Evolutionary conservation across 2,888 invertebrate genomes (phyloP).

Genomic region (Pegoplata infirma): DNA sequence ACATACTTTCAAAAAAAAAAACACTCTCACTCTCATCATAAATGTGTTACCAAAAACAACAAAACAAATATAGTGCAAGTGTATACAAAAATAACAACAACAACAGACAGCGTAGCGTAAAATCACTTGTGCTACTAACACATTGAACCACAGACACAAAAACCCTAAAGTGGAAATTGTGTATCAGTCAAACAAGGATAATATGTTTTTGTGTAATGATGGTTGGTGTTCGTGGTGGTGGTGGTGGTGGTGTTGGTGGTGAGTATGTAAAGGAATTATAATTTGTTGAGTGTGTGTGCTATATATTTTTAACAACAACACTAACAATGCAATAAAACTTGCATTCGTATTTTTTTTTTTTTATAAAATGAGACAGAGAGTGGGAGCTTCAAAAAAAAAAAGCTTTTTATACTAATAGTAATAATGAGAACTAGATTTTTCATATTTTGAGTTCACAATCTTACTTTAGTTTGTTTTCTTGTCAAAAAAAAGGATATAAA

Average conservation of each 20-base stretch:
- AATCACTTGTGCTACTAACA: slow-evolving; percentile 62
- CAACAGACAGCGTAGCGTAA: slow-evolving; percentile 40
- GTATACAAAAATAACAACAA: slow-evolving; percentile 37
- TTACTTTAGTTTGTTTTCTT: slow-evolving; percentile 4
- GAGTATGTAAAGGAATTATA: too few relatives aligned
- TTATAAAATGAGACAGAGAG: too few relatives aligned
- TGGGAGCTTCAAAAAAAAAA: too few relatives aligned
- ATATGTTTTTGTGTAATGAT: slow-evolving; percentile 24
- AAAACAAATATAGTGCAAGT: slow-evolving; percentile 51
- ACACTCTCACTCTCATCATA: slow-evolving; percentile 49
- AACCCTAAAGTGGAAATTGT: slow-evolving; percentile 38
- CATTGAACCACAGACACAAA: slow-evolving; percentile 61
- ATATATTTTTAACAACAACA: slow-evolving; percentile 24
- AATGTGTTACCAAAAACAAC: background rate
- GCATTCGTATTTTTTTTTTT: background rate
- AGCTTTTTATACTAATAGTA: slow-evolving; percentile 55
- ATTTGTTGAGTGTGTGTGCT: too few relatives aligned
- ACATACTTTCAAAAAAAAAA: background rate
- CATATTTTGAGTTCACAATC: background rate
- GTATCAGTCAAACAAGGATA: slow-evolving; percentile 51
- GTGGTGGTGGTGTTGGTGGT: slow-evolving; percentile 37
- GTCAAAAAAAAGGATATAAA: slow-evolving; percentile 28
- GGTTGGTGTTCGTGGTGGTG: slow-evolving; percentile 11
- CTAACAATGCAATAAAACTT: slow-evolving; percentile 30
- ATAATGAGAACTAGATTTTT: slow-evolving; percentile 51